Percentiles rank a stretch among this genome's conserved stretches.
phyloP scores from a whole-genome alignment of 2,113 vertebrate genomes.

The Eonycteris spelaea region DNA sequence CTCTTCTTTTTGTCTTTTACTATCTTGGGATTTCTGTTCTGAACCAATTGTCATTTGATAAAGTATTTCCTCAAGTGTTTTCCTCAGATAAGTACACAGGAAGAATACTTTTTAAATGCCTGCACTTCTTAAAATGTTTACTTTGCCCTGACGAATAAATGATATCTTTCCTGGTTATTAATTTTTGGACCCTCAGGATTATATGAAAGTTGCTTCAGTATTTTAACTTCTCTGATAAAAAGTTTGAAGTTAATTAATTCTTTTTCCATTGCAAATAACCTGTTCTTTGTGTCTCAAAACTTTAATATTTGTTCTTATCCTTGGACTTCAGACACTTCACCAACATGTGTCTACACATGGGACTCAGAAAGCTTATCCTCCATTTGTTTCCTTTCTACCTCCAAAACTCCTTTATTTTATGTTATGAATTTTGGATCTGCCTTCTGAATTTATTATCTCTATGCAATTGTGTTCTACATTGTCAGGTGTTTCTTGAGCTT shows the following conservation, averaged over 20 bases:
- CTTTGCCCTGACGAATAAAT: slow-evolving; percentile 37
- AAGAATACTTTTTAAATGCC: slow-evolving; percentile 43
- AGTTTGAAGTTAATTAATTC: slow-evolving; percentile 24
- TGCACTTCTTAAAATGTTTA: slow-evolving; percentile 51
- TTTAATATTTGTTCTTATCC: not conserved
- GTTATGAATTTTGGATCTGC: not conserved
- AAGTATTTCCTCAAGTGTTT: slow-evolving; percentile 62
- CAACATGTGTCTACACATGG: not conserved
- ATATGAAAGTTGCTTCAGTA: not conserved
- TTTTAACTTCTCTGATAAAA: slow-evolving; percentile 41
- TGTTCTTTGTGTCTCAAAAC: not conserved
- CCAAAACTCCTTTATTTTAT: not conserved
- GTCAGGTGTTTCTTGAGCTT: not conserved
- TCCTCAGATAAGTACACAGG: slow-evolving; percentile 54
- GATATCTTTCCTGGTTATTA: slow-evolving; percentile 49
- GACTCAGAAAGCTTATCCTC: not conserved
- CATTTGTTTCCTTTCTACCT: not conserved
- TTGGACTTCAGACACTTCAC: not conserved
- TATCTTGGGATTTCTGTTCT: slow-evolving; percentile 56
- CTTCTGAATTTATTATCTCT: not conserved
- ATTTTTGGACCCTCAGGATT: slow-evolving; percentile 38
- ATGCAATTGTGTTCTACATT: not conserved
- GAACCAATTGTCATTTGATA: slow-evolving; percentile 59
- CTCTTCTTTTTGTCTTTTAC: slow-evolving; percentile 40
- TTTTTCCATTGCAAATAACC: slow-evolving; percentile 16